Conservation (phyloP, 2,888 invertebrate species). For the Colletes collaris region DNA sequence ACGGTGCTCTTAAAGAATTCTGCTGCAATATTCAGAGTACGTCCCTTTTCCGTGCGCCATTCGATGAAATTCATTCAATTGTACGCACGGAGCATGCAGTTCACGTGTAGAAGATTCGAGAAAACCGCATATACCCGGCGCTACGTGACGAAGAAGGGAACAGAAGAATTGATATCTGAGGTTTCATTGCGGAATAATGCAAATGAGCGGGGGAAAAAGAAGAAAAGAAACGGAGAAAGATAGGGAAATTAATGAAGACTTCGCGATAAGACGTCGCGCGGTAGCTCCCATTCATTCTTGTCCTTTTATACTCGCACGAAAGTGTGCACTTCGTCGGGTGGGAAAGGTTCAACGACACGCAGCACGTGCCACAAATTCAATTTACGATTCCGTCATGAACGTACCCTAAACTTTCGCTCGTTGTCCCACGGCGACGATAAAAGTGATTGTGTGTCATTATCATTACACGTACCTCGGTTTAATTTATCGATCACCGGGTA, state of each 20-base stretch:
- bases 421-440: not conserved
- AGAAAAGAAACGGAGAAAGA: constrained; percentile 1
- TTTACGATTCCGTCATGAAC: constrained; percentile 10
- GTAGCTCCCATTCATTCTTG: not conserved
- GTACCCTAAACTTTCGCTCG: constrained; percentile 12
- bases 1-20: constrained; percentile 32
- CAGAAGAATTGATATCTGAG: constrained; percentile 35
- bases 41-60: constrained; percentile 16
- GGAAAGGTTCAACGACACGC: constrained; percentile 1
- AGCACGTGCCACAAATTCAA: constrained; percentile 9
- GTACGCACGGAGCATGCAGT: constrained; percentile 43
- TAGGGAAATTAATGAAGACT: constrained; percentile 35
- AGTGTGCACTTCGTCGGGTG: not conserved
- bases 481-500: constrained; percentile 12
- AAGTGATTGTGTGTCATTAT: constrained; percentile 16
- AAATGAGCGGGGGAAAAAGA: constrained; percentile 3
- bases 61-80: constrained; percentile 43
- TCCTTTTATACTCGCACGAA: constrained; percentile 4
- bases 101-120: constrained; percentile 51
- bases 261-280: constrained; percentile 23
- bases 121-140: constrained; percentile 25
- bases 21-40: constrained; percentile 30
- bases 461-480: not conserved
- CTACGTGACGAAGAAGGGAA: constrained; percentile 52
- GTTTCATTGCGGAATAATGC: constrained; percentile 39